Conservation (phyloP, 2,888 invertebrate genomes). For the Eristalinus aeneus region DNA sequence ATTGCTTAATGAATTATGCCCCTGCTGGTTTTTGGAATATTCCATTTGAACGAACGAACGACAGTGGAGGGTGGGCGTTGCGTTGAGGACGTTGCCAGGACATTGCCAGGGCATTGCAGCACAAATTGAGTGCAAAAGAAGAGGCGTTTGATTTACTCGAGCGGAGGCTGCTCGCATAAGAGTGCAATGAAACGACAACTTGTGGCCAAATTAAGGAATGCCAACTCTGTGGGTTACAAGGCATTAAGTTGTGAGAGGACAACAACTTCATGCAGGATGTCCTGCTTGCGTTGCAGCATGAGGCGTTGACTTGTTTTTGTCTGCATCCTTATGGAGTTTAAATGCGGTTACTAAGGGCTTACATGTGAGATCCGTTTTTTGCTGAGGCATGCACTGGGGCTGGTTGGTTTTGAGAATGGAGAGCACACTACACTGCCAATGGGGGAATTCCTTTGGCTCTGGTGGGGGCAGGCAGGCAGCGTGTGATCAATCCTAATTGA, state of each 20-base stretch:
- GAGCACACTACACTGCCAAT: not conserved
- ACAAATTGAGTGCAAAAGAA: constrained; percentile 23
- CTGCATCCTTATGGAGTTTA: not conserved
- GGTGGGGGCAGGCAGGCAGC: not conserved
- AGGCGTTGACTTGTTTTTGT: constrained; percentile 2
- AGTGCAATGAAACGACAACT: constrained; percentile 32
- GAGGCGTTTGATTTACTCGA: constrained; percentile 56
- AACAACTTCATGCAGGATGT: constrained; percentile 12
- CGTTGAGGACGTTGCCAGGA: not conserved
- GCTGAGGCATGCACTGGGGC: not conserved
- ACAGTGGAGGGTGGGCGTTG: not conserved
- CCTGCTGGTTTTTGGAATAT: constrained; percentile 65
- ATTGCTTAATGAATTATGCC: constrained; percentile 68
- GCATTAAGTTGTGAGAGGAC: constrained; percentile 44
- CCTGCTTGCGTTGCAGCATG: not conserved
- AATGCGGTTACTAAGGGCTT: not conserved
- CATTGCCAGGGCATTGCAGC: constrained; percentile 8
- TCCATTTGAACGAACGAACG: constrained; percentile 23
- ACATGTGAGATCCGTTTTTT: not conserved
- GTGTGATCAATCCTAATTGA: not conserved
- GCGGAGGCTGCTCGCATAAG: not conserved
- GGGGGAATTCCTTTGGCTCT: not conserved
- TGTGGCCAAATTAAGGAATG: constrained; percentile 58
- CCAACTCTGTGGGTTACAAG: constrained; percentile 64
- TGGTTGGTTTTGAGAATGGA: not conserved